Evolutionary conservation across 2,888 invertebrate species (phyloP).

Genomic region (Koerneria pararmatus): DNA sequence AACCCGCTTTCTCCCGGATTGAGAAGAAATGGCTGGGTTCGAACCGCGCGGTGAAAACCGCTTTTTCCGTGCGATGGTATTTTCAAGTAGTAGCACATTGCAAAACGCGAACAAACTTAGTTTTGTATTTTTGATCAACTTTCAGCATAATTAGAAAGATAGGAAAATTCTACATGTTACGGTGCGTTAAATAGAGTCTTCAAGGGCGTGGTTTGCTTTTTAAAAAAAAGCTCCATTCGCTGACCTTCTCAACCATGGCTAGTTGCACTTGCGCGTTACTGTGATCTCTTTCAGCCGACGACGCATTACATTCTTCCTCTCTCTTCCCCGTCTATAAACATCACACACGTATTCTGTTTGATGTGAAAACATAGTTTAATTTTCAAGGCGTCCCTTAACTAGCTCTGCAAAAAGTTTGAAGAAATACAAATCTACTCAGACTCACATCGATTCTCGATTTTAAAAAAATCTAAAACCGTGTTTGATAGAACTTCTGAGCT

Average conservation of each 20-base stretch:
- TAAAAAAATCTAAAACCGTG: no score
- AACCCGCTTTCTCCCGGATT: no score
- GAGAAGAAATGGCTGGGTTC: no score
- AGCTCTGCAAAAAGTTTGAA: no score
- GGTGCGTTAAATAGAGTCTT: neutral
- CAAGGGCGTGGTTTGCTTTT: neutral
- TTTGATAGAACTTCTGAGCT: no score
- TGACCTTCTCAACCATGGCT: slow-evolving; percentile 45
- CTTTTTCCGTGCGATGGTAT: neutral
- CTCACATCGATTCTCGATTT: no score
- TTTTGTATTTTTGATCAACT: neutral
- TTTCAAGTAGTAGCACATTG: neutral
- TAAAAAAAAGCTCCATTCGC: neutral
- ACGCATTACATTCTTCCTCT: neutral
- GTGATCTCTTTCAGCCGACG: neutral
- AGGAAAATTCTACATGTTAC: neutral
- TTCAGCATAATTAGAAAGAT: neutral
- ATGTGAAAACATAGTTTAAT: neutral
- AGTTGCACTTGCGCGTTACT: slow-evolving; percentile 31
- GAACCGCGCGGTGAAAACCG: no score
- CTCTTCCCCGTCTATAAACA: slow-evolving; percentile 8
- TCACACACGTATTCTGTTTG: neutral
- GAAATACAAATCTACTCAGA: no score
- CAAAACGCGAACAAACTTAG: neutral
- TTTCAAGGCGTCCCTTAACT: no score